phyloP scores from a whole-genome alignment of 2,113 vertebrate genomes.

The Naja naja region DNA sequence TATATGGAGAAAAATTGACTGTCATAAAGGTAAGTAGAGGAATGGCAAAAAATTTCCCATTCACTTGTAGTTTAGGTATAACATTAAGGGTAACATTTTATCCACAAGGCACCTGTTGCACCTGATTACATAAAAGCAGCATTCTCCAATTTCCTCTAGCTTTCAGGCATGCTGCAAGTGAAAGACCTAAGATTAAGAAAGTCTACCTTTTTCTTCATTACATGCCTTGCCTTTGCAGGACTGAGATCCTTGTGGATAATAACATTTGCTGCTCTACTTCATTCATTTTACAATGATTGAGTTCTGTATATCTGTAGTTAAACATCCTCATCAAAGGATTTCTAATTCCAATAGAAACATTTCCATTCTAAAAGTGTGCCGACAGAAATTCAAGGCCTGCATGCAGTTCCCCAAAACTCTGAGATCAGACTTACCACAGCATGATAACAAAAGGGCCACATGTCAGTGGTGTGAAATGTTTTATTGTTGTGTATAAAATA shows the following conservation, averaged over 20 bases:
- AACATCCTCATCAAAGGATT: not conserved
- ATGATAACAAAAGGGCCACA: not conserved
- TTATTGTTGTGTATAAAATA: not conserved
- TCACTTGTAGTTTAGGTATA: not conserved
- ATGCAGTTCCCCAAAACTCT: not conserved
- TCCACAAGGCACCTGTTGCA: not conserved
- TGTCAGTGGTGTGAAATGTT: not conserved
- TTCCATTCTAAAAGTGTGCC: not conserved
- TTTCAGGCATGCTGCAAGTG: not conserved
- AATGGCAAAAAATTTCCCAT: not conserved
- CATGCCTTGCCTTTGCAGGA: not conserved
- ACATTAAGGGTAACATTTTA: not conserved
- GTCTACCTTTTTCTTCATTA: not conserved
- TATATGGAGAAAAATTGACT: not conserved
- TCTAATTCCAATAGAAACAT: not conserved
- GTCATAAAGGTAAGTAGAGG: not conserved
- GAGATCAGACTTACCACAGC: not conserved
- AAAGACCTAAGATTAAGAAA: not conserved
- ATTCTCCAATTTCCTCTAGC: not conserved
- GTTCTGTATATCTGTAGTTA: not conserved
- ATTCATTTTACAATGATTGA: not conserved
- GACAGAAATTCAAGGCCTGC: not conserved
- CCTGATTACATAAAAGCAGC: not conserved
- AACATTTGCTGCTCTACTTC: not conserved
- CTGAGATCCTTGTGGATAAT: not conserved